These are phyloP conservation scores for Acipenser transmontanus DNA, from an alignment of 2,797 vertebrate genomes.

Conservation along the genomic window DNA sequence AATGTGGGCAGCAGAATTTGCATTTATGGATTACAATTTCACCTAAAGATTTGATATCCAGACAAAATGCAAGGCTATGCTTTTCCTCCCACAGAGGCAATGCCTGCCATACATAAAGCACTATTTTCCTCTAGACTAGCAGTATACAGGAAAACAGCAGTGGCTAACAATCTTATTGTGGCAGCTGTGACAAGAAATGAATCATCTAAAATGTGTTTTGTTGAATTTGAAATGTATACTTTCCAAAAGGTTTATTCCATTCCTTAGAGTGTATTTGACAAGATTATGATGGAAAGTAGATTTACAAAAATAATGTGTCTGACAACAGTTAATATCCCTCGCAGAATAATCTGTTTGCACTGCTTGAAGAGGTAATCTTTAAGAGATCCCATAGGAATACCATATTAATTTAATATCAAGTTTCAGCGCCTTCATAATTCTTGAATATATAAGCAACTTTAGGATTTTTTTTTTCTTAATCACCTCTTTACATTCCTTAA, in stretches of 20 bases:
- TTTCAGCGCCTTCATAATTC: too few species aligned
- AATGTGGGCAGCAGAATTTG: constrained; percentile 53
- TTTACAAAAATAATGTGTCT: constrained; percentile 55
- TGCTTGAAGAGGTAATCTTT: too few species aligned
- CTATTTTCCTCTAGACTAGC: not conserved
- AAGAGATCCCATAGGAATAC: too few species aligned
- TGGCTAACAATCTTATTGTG: not conserved
- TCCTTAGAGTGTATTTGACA: not conserved
- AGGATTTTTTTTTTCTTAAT: too few species aligned
- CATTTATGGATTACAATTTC: constrained; percentile 64
- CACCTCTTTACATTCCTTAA: too few species aligned
- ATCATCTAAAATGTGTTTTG: not conserved
- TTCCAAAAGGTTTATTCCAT: not conserved
- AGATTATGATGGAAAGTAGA: constrained; percentile 52
- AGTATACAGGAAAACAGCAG: constrained; percentile 48
- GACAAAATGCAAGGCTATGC: constrained; percentile 20
- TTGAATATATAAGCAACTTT: too few species aligned
- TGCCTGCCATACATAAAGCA: not conserved
- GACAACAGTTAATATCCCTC: too few species aligned
- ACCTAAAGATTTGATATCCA: constrained; percentile 25
- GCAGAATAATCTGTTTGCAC: too few species aligned
- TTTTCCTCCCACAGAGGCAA: constrained; percentile 4
- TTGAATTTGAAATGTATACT: not conserved
- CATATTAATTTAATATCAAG: too few species aligned
- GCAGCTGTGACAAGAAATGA: not conserved